Evolutionary conservation across 2,888 invertebrate species (phyloP).

Genomic region (Onchidella celtica): DNA sequence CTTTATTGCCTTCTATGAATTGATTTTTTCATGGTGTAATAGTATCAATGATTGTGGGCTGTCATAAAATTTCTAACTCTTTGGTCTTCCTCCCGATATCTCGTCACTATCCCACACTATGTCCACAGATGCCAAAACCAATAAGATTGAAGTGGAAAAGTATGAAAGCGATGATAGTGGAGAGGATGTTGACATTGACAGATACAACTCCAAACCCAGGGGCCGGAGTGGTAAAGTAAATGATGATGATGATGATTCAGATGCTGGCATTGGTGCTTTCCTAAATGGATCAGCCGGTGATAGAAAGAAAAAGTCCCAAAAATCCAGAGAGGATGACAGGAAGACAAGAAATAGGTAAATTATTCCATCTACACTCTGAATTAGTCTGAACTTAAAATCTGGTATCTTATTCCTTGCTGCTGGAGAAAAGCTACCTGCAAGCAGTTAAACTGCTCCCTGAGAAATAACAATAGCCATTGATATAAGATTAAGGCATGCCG

Average conservation of each 20-base stretch:
- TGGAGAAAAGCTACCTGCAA: neutral
- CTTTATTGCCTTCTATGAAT: no score
- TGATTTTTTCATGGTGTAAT: no score
- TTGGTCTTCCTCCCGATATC: no score
- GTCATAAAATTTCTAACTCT: no score
- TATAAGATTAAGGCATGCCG: no score
- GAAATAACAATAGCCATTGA: no score
- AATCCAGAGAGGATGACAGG: neutral
- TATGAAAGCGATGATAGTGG: conserved; percentile 15
- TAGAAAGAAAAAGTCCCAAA: conserved; percentile 47
- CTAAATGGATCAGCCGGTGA: conserved; percentile 32
- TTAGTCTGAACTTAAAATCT: no score
- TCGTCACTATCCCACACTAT: no score
- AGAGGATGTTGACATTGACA: conserved; percentile 41
- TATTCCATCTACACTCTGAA: no score
- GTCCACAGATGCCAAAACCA: conserved; percentile 55
- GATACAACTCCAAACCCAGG: conserved; percentile 47
- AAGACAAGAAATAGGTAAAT: neutral
- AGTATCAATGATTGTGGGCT: no score
- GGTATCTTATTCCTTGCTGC: no score
- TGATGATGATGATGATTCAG: conserved; percentile 20
- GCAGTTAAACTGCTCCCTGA: no score
- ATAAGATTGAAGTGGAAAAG: conserved; percentile 50
- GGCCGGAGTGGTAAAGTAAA: conserved; percentile 22
- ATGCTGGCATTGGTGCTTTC: conserved; percentile 26